Percentiles rank a stretch among this genome's conserved stretches.
phyloP scores from a whole-genome alignment of 2,797 vertebrate species.

The Pitangus sulphuratus region DNA sequence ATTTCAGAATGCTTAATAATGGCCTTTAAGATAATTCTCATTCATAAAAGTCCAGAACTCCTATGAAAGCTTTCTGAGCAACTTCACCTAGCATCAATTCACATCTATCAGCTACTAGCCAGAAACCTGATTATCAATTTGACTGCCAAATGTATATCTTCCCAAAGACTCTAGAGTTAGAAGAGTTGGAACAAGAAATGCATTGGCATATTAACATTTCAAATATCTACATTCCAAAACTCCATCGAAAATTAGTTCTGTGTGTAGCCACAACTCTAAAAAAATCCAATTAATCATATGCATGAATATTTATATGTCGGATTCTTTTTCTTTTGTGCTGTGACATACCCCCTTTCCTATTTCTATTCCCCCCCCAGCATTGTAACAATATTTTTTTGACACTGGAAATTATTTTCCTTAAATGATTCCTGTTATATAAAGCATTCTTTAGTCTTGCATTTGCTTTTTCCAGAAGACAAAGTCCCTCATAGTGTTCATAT shows the following conservation, averaged over 20 bases:
- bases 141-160: not conserved
- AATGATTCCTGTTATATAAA: not conserved
- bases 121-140: not conserved
- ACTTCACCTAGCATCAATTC: not conserved
- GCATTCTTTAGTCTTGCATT: not conserved
- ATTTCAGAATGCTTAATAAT: not conserved
- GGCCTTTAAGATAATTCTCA: not conserved
- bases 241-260: not conserved
- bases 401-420: not conserved
- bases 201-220: not conserved
- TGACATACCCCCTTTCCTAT: not conserved
- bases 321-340: not conserved
- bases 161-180: not conserved
- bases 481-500: not conserved
- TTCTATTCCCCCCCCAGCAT: not conserved
- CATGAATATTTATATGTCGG: not conserved
- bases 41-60: not conserved
- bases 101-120: not conserved
- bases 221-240: not conserved
- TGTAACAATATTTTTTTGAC: not conserved
- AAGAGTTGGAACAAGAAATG: not conserved
- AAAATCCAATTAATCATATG: not conserved
- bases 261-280: not conserved
- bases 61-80: not conserved
- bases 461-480: slow-evolving; percentile 33